Conservation (phyloP, 2,113 vertebrate species). For the Oryzias woworae region DNA sequence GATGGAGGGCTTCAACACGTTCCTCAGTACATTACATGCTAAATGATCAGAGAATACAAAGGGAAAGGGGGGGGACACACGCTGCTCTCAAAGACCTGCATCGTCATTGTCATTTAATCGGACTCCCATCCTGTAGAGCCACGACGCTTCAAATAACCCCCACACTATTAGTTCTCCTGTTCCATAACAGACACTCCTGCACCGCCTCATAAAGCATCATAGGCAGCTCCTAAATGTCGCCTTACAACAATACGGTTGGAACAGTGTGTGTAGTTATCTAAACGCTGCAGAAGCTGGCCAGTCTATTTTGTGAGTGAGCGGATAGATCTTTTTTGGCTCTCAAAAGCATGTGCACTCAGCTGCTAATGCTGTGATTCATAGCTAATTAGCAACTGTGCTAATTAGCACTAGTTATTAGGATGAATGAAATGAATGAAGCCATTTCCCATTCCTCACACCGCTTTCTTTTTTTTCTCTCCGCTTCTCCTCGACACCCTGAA, state of each 20-base stretch:
- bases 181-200: slow-evolving; percentile 36
- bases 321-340: slow-evolving; percentile 44
- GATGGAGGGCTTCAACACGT: slow-evolving; percentile 2
- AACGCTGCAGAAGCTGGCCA: slow-evolving; percentile 16
- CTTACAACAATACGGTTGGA: slow-evolving; percentile 11
- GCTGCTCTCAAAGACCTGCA: not conserved
- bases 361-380: slow-evolving; percentile 73
- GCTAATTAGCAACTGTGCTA: slow-evolving; percentile 74
- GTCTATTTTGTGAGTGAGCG: slow-evolving; percentile 21
- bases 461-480: slow-evolving; percentile 15
- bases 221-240: slow-evolving; percentile 33
- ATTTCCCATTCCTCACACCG: slow-evolving; percentile 29
- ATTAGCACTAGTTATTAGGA: slow-evolving; percentile 71
- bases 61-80: no score
- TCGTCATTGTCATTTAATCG: slow-evolving; percentile 18
- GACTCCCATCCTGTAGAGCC: slow-evolving; percentile 26
- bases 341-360: slow-evolving; percentile 50
- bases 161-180: slow-evolving; percentile 46
- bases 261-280: slow-evolving; percentile 31
- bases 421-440: slow-evolving; percentile 58
- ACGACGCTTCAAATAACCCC: slow-evolving; percentile 37
- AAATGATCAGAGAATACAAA: slow-evolving; percentile 24
- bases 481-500: slow-evolving; percentile 26
- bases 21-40: slow-evolving; percentile 27
- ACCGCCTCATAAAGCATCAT: slow-evolving; percentile 48